Conservation (phyloP, 2,888 invertebrate genomes). For the Caenorhabditis plicata region DNA sequence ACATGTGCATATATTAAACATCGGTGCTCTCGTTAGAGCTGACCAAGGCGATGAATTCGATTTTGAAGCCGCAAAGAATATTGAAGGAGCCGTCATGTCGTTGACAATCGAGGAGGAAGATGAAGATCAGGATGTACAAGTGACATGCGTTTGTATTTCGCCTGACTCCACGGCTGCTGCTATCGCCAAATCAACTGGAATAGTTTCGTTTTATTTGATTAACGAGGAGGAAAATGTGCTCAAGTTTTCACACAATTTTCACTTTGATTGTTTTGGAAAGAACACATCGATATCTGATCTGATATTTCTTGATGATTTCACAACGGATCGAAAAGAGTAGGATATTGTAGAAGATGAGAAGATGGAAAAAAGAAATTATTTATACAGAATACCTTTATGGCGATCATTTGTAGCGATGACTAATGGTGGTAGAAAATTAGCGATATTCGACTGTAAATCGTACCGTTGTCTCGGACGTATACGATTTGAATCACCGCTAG, state of each 20-base stretch:
- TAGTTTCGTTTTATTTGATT: conserved; percentile 54
- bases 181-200: conserved; percentile 41
- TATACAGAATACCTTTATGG: conserved; percentile 63
- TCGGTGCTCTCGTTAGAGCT: conserved; percentile 27
- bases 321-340: conserved; percentile 20
- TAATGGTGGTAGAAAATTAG: conserved; percentile 47
- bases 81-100: conserved; percentile 31
- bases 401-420: conserved; percentile 75
- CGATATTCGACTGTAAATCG: conserved; percentile 70
- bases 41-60: conserved; percentile 9
- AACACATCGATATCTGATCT: conserved; percentile 43
- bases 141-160: conserved; percentile 50
- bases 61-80: conserved; percentile 25
- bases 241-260: conserved; percentile 47
- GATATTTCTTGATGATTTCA: conserved; percentile 56
- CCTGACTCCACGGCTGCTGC: conserved; percentile 61
- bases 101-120: conserved; percentile 28
- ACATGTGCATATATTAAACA: conserved; percentile 43
- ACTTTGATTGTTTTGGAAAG: conserved; percentile 35
- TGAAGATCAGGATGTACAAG: conserved; percentile 8
- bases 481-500: conserved; percentile 76
- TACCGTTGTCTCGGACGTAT: conserved; percentile 82
- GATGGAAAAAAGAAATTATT: no score
- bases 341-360: conserved; percentile 1
- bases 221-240: conserved; percentile 32